Percentiles rank a stretch among this genome's conserved stretches.
Evolutionary conservation across 2,113 vertebrate species (phyloP).

Genomic region (Sigmodon hispidus): DNA sequence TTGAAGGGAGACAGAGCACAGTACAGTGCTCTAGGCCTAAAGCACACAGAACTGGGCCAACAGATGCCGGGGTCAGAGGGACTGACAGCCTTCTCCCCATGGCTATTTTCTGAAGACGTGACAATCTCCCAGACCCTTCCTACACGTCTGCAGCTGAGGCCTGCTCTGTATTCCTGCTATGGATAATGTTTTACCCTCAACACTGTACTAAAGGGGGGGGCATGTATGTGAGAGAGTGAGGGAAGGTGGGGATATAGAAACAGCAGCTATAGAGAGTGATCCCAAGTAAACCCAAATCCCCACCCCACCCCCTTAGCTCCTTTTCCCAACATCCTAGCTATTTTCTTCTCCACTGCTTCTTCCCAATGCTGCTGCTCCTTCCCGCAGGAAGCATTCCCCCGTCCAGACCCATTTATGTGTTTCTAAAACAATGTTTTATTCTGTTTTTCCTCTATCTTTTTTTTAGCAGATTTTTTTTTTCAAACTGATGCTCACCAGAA

Average conservation of each 20-base stretch:
- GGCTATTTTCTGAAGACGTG: not conserved
- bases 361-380: not conserved
- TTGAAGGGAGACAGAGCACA: not conserved
- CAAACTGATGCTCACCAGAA: not conserved
- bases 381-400: not conserved
- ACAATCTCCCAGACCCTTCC: conserved; percentile 14
- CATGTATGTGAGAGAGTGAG: no score
- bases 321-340: not conserved
- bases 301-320: not conserved
- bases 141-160: not conserved
- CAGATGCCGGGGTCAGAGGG: not conserved
- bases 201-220: not conserved
- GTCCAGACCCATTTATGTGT: not conserved
- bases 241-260: not conserved
- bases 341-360: not conserved
- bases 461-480: not conserved
- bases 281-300: no score
- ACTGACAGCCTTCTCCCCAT: not conserved
- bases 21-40: not conserved
- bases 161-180: not conserved
- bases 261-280: not conserved
- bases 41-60: not conserved
- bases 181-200: conserved; percentile 60
- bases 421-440: not conserved
- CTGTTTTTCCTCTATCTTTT: not conserved